These are phyloP conservation scores for Phrixothrix hirtus DNA, from an alignment of 2,888 invertebrate genomes.

Conservation along the genomic window DNA sequence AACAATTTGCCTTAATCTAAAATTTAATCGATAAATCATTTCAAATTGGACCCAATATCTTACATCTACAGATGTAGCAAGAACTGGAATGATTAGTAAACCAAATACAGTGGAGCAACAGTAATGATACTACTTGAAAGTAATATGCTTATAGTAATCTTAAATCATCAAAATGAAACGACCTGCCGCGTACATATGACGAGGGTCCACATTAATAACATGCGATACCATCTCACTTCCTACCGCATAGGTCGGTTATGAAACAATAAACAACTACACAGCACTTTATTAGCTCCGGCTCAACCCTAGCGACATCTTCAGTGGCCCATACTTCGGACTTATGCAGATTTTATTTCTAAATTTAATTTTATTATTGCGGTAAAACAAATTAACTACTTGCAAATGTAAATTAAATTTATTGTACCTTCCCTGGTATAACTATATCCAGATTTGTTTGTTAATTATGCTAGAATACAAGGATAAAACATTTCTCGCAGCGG, in stretches of 20 bases:
- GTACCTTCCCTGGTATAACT: conserved; percentile 8
- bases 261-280: conserved; percentile 47
- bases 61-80: conserved; percentile 30
- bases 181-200: conserved; percentile 49
- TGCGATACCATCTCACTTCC: conserved; percentile 50
- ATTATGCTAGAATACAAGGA: too few relatives aligned
- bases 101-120: conserved; percentile 47
- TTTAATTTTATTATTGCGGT: conserved; percentile 31
- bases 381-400: conserved; percentile 26
- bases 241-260: conserved; percentile 46
- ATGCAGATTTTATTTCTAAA: conserved; percentile 39
- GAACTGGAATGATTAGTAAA: conserved; percentile 45
- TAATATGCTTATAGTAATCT: conserved; percentile 49
- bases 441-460: too few relatives aligned
- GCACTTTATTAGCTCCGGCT: conserved; percentile 38
- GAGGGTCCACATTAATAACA: conserved; percentile 52
- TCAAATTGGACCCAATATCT: conserved; percentile 6
- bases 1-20: neutral
- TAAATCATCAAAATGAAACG: conserved; percentile 54
- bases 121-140: conserved; percentile 50
- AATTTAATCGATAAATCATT: neutral
- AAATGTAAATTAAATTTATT: conserved; percentile 10
- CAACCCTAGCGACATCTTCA: conserved; percentile 26
- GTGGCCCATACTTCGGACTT: conserved; percentile 26
- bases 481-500: too few relatives aligned